Percentiles rank a stretch among this genome's conserved stretches.
Evolutionary conservation across 2,797 vertebrate genomes (phyloP).

Genomic region (Gila robusta): DNA sequence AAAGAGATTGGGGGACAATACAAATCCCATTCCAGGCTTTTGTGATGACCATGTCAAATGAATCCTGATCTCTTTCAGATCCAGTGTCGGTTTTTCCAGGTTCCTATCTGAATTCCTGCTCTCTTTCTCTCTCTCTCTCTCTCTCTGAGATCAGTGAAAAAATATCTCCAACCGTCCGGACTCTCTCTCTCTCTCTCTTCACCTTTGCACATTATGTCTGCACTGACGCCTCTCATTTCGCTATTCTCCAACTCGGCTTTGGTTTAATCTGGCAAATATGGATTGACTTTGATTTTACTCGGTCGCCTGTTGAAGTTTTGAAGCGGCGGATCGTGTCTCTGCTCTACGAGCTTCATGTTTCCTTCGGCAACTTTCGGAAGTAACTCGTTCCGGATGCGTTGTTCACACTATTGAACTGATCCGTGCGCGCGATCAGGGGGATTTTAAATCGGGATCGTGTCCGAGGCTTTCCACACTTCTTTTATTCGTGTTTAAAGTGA

Average conservation of each 20-base stretch:
- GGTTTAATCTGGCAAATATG: conserved; percentile 71
- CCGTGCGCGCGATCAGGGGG: conserved; percentile 60
- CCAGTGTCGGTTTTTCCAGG: conserved; percentile 80
- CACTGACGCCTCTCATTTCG: conserved; percentile 23
- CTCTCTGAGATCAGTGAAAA: conserved; percentile 63
- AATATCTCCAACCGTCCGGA: conserved; percentile 54
- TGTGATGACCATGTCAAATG: conserved; percentile 59
- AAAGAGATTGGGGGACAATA: no score
- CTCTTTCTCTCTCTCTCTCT: conserved; percentile 69
- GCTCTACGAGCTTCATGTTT: conserved; percentile 74
- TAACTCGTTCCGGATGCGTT: conserved; percentile 76
- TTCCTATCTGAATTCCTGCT: conserved; percentile 75
- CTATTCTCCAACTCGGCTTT: background rate
- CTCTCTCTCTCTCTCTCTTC: conserved; percentile 49
- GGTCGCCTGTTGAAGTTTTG: conserved; percentile 76
- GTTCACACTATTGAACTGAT: conserved; percentile 69
- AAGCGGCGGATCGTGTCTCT: conserved; percentile 71
- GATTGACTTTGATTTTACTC: conserved; percentile 79
- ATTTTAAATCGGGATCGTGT: conserved; percentile 69
- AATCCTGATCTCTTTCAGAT: conserved; percentile 70
- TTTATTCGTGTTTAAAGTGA: conserved; percentile 81
- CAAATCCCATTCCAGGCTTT: conserved; percentile 69
- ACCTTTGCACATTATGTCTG: conserved; percentile 49
- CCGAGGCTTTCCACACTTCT: conserved; percentile 72
- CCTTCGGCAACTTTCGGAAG: conserved; percentile 72